Evolutionary conservation across 2,113 vertebrate genomes (phyloP).

Genomic region (Ptyas mucosa): DNA sequence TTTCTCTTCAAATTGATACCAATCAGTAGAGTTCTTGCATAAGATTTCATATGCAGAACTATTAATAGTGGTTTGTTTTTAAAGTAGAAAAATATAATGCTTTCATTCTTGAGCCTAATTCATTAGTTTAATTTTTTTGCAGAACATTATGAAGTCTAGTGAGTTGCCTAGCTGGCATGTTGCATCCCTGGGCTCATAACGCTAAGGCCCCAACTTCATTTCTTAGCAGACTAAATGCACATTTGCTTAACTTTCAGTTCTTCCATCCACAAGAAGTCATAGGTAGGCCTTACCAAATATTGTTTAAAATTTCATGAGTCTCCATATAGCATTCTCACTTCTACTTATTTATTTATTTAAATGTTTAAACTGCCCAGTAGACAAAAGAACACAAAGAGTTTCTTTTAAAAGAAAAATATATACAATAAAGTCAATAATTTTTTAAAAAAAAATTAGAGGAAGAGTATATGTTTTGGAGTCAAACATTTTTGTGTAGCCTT

Average conservation of each 20-base stretch:
- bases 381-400: background rate
- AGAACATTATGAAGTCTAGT: background rate
- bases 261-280: background rate
- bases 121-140: background rate
- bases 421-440: background rate
- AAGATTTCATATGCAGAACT: constrained; percentile 10
- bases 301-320: background rate
- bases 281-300: background rate
- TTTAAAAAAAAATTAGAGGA: background rate
- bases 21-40: background rate
- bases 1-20: background rate
- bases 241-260: background rate
- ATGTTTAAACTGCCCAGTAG: background rate
- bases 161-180: background rate
- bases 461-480: background rate
- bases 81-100: background rate
- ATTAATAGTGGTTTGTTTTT: background rate
- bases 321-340: background rate
- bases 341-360: background rate
- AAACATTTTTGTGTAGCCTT: background rate
- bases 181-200: background rate
- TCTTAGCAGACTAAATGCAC: background rate
- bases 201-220: background rate
- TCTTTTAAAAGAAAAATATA: background rate
- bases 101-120: background rate